These are phyloP conservation scores for Zygothrica quintamaculata DNA, from an alignment of 2,888 invertebrate genomes.

Conservation along the genomic window DNA sequence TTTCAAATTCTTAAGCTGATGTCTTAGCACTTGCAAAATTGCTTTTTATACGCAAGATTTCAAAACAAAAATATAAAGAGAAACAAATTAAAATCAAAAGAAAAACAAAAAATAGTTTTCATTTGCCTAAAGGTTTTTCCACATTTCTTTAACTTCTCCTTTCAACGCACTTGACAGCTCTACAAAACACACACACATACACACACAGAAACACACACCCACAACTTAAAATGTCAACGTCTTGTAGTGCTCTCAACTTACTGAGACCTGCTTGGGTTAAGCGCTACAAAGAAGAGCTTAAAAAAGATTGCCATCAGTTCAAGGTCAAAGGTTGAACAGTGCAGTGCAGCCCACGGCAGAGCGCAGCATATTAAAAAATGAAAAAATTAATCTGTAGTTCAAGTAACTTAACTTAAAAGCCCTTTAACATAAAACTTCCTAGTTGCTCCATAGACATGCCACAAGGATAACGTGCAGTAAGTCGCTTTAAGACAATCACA, in stretches of 20 bases:
- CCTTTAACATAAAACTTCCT: too few relatives aligned
- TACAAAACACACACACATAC: background rate
- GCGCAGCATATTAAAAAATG: too few relatives aligned
- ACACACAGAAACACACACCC: background rate
- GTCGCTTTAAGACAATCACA: too few relatives aligned
- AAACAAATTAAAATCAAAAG: too few relatives aligned
- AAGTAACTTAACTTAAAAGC: background rate
- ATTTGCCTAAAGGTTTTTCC: background rate
- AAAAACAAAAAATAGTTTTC: background rate
- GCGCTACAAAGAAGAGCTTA: constrained; percentile 4
- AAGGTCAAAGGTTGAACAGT: constrained; percentile 6
- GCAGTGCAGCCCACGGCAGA: background rate
- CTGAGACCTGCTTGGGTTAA: constrained; percentile 1
- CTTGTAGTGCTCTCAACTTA: background rate
- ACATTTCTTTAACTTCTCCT: background rate
- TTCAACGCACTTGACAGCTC: background rate
- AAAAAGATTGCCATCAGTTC: constrained; percentile 8
- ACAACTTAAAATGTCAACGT: background rate
- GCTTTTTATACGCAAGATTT: too few relatives aligned
- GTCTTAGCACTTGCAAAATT: constrained; percentile 1
- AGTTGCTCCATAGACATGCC: too few relatives aligned
- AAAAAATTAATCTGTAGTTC: background rate
- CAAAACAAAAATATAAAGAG: background rate
- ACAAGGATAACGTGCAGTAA: too few relatives aligned
- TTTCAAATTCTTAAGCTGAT: background rate